A percentile compares a stretch with the other conserved stretches of the same genome.
Conservation (phyloP, 2,797 vertebrate genomes). For the Ceryle rudis region DNA sequence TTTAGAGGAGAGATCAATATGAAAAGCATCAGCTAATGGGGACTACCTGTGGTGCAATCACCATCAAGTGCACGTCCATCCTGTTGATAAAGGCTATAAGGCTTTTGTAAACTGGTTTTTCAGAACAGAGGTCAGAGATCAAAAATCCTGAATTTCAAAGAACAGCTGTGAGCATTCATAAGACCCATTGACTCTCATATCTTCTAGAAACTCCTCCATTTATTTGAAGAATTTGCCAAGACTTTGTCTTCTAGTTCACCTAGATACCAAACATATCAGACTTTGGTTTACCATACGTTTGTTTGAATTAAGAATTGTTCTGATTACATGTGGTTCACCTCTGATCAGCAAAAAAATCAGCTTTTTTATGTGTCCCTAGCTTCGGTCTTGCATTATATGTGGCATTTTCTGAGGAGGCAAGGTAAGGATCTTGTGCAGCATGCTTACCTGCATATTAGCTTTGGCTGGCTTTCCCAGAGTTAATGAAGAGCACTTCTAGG, state of each 20-base stretch:
- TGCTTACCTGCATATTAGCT: neutral
- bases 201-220: neutral
- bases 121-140: neutral
- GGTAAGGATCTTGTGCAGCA: neutral
- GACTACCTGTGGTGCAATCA: neutral
- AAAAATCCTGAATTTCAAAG: neutral
- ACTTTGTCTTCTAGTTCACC: neutral
- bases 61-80: neutral
- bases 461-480: neutral
- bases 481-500: neutral
- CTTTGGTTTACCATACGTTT: neutral
- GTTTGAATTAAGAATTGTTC: neutral
- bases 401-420: neutral
- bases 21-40: neutral
- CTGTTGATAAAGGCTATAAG: neutral
- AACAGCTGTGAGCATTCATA: neutral
- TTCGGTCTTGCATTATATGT: neutral
- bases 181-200: neutral
- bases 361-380: neutral
- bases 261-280: neutral
- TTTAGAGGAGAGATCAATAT: constrained; percentile 10
- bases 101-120: neutral
- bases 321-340: neutral
- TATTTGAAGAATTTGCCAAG: neutral
- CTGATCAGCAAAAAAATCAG: neutral